Evolutionary conservation across 2,888 invertebrate genomes (phyloP).

Genomic region (Congeria kusceri): DNA sequence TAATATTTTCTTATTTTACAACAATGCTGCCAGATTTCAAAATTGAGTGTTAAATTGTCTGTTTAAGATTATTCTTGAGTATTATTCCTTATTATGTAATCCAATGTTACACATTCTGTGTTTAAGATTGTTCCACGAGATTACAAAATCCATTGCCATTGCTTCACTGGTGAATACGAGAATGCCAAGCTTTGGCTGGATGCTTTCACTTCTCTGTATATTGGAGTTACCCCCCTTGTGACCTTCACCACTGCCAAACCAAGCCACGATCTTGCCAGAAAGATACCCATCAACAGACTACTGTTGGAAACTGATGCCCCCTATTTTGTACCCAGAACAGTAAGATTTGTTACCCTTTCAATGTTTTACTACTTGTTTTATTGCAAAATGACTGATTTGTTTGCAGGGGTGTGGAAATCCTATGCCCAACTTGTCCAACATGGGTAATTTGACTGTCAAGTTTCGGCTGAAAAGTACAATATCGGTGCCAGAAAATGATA

Average conservation of each 20-base stretch:
- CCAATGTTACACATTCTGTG: neutral
- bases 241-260: constrained; percentile 78
- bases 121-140: constrained; percentile 81
- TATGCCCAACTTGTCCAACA: too few relatives aligned
- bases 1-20: too few relatives aligned
- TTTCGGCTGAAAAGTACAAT: too few relatives aligned
- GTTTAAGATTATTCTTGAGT: too few relatives aligned
- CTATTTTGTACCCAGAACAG: constrained; percentile 85
- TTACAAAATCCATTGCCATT: constrained; percentile 86
- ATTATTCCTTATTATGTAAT: too few relatives aligned
- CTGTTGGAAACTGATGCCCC: constrained; percentile 87
- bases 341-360: constrained; percentile 64
- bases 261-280: constrained; percentile 81
- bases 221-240: constrained; percentile 86
- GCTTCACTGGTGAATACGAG: constrained; percentile 85
- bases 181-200: constrained; percentile 85
- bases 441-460: too few relatives aligned
- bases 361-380: too few relatives aligned
- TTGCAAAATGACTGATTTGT: too few relatives aligned
- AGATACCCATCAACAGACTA: constrained; percentile 85
- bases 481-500: too few relatives aligned
- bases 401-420: too few relatives aligned
- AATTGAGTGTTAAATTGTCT: too few relatives aligned
- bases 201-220: constrained; percentile 84
- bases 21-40: neutral